These are phyloP conservation scores for Zapus hudsonius DNA, from an alignment of 2,113 vertebrate species.

Conservation along the genomic window DNA sequence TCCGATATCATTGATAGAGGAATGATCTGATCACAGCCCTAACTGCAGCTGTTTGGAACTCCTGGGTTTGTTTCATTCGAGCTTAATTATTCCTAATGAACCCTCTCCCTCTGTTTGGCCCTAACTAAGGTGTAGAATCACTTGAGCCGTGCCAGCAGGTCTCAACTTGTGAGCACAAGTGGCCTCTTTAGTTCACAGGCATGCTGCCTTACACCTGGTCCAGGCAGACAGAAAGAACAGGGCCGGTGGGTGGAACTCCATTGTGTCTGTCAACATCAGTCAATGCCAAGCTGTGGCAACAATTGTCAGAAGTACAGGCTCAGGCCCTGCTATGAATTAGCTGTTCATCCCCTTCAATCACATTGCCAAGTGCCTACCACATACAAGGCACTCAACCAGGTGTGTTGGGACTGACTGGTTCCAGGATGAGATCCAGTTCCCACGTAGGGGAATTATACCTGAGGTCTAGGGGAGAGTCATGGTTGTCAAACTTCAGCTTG, in stretches of 20 bases:
- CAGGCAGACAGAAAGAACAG: slow-evolving; percentile 52
- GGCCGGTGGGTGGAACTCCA: slow-evolving; percentile 41
- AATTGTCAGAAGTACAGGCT: slow-evolving; percentile 73
- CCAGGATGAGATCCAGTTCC: slow-evolving; percentile 45
- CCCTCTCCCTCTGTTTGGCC: slow-evolving; percentile 73
- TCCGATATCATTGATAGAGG: slow-evolving; percentile 42
- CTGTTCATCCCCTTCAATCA: slow-evolving; percentile 71
- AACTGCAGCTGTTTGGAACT: slow-evolving; percentile 57
- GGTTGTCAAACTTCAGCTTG: slow-evolving; percentile 18
- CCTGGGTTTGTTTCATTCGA: slow-evolving; percentile 78
- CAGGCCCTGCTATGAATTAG: slow-evolving; percentile 68
- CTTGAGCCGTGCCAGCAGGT: slow-evolving; percentile 70
- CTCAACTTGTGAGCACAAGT: slow-evolving; percentile 77
- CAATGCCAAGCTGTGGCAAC: slow-evolving; percentile 71
- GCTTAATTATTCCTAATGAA: slow-evolving; percentile 81
- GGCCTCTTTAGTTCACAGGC: slow-evolving; percentile 78
- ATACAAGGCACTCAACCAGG: slow-evolving; percentile 73
- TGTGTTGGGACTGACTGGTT: slow-evolving; percentile 61
- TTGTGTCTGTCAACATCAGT: slow-evolving; percentile 75
- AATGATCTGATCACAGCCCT: slow-evolving; percentile 40
- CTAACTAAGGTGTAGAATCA: slow-evolving; percentile 75
- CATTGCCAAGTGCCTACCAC: slow-evolving; percentile 67
- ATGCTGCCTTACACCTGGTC: slow-evolving; percentile 74
- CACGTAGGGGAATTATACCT: slow-evolving; percentile 15
- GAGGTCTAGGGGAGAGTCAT: not conserved